A percentile compares a stretch with the other conserved stretches of the same genome.
These are phyloP conservation scores for Papilio xuthus DNA, from an alignment of 1,140 invertebrate species.

Conservation along the genomic window DNA sequence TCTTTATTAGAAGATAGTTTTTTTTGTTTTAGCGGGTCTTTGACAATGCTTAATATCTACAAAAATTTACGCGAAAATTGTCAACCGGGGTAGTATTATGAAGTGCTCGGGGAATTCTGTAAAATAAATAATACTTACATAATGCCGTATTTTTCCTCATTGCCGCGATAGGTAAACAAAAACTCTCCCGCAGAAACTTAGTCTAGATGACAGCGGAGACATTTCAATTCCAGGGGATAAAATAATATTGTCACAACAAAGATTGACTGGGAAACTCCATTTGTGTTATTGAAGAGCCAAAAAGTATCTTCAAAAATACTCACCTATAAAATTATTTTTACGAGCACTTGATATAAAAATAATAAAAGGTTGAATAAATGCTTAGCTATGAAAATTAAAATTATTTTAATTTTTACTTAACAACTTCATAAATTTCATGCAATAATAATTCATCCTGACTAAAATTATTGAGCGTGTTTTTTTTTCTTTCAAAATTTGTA, in stretches of 20 bases:
- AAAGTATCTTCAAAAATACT: slow-evolving; percentile 50
- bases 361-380: background rate
- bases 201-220: slow-evolving; percentile 58
- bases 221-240: slow-evolving; percentile 61
- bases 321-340: slow-evolving; percentile 27
- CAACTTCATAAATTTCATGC: too few relatives aligned
- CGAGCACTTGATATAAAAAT: slow-evolving; percentile 8
- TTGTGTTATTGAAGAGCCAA: slow-evolving; percentile 67
- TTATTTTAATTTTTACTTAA: background rate
- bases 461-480: background rate
- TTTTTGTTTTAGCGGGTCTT: background rate
- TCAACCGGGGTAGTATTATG: background rate
- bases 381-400: background rate
- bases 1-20: background rate
- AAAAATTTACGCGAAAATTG: background rate
- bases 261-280: slow-evolving; percentile 63
- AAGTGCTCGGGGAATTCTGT: slow-evolving; percentile 14
- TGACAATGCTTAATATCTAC: background rate
- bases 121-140: slow-evolving; percentile 40
- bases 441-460: background rate
- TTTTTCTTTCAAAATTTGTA: background rate
- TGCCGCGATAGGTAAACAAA: slow-evolving; percentile 59
- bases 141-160: slow-evolving; percentile 48
- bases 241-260: slow-evolving; percentile 69
- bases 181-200: slow-evolving; percentile 58